Evolutionary conservation across 2,888 invertebrate genomes (phyloP), one percentile per base, ranked within the genome.

Genomic region (Dryocosmus kuriphilus): DNA sequence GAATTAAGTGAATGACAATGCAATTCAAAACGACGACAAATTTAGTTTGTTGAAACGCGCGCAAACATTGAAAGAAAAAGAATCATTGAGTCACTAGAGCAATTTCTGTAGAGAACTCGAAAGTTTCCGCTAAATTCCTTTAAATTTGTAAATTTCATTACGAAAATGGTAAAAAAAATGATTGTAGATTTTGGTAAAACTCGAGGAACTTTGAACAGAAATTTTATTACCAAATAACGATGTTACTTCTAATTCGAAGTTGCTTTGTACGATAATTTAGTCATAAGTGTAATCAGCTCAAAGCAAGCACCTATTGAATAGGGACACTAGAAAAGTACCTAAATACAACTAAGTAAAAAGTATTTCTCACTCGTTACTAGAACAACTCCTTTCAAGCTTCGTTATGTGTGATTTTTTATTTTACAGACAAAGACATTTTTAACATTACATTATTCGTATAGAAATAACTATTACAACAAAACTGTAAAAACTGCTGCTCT

Each of bases 281-380:
- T 67, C 30, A 67, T 67, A 67, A 67, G 67, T 67, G 67, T 67
- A 67, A 67, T 67, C 67, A 41, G 67, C 67, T 67, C 41, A 67
- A 67, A 5, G 67, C 67, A 67, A 67, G 19, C 27, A 27, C 60
- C 60, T 60, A 67, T 46, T 46, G 24, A 46, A 67, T 67, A 67
- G 27, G 46, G 30, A 67, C 16, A 46, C 46, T 67, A 67, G 41
- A 67, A 67, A 24, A 46, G 67, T 67, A 67, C 67, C 67, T 67
- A 67, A 67, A 67, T 67, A 67, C 46, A 67, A 46, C 19, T 67
- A 24, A 46, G 19, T 67, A n/a, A 67, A 46, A 46, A 67, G 27
- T 46, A 67, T 38, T 67, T 67, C 67, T 19, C 67, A 67, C 41
- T 67, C 27, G 19, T 67, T 67, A 41, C 22, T 67, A 67, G 27